Base-by-base conservation (phyloP, 2,797 vertebrate genomes). In the Gallinago stenura region DNA sequence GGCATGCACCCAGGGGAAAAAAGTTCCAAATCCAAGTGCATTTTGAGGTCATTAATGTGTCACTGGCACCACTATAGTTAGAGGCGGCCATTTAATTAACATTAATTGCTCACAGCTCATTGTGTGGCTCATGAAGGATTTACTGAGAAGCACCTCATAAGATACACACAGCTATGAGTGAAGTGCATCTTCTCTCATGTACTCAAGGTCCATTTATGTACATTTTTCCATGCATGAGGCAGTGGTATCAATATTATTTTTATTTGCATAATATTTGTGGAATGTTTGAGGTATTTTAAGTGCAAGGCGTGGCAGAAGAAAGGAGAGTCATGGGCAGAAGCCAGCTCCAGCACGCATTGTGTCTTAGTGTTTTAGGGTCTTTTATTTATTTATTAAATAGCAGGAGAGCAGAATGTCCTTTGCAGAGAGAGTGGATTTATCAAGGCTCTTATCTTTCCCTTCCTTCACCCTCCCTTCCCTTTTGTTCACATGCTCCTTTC, bases 11-110 rank as follows among this genome's bases (percentile, higher is more conserved):
- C 19, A 2, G 33, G 65, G 81, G 68, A 12, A 48, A 53, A 61
- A 73, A 39, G 22, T 62, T 93, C 37, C 62, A 90, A 93, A 89
- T 81, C 86, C 77, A 84, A 96, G 92, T 95, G 87, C 45, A 1
- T 94, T 97, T 83, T 85, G 77, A 97, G 97, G 97, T 97, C 95
- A 87, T 95, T 87, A 85, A 58, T 3, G 10, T 96, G 82, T 97
- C 94, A 82, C 81, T 66, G 57, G 45, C 76, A 93, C 88, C 14
- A 7, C 83, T 89, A 21, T 80, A 84, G 90, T 90, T 95, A 96
- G 83, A 95, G 89, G 54, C 68, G 61, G 70, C 51, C 62, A 41
- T 97, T 97, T 98, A 98, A 97, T 97, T 97, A 96, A 89, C 73
- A 64, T 86, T 97, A 97, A 93, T 97, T 97, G 83, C 91, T 95